These are phyloP conservation scores for Xanthia togata DNA, from an alignment of 2,888 invertebrate species.

Conservation along the genomic window DNA sequence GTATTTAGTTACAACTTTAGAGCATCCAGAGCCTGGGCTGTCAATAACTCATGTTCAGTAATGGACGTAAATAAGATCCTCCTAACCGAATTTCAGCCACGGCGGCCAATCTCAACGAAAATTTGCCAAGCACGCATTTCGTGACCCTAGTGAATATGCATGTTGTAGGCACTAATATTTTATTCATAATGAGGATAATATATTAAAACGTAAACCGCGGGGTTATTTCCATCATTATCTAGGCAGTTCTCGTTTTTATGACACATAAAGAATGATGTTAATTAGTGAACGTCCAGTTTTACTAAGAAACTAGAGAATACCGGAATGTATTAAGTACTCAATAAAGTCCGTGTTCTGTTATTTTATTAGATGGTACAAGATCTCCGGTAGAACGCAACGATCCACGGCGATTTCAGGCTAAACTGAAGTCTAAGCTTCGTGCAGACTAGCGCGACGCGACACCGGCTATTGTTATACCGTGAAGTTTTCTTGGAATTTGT, in stretches of 20 bases:
- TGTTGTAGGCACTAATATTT: constrained; percentile 30
- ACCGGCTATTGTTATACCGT: too few relatives aligned
- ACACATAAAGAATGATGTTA: constrained; percentile 31
- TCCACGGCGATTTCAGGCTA: not conserved
- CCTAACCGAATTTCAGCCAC: not conserved
- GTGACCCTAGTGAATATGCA: constrained; percentile 12
- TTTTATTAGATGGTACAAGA: constrained; percentile 1
- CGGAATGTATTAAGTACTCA: constrained; percentile 8
- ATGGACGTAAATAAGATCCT: not conserved
- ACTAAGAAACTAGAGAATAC: constrained; percentile 12
- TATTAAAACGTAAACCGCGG: constrained; percentile 17
- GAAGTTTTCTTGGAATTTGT: too few relatives aligned
- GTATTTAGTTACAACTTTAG: not conserved
- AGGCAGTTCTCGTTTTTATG: constrained; percentile 33
- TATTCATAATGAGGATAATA: constrained; percentile 33
- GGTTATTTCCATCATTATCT: constrained; percentile 41
- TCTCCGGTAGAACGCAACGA: too few relatives aligned
- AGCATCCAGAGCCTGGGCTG: not conserved
- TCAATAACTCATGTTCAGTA: not conserved
- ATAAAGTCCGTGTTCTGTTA: constrained; percentile 13
- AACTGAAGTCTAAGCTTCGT: not conserved
- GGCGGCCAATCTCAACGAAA: too few relatives aligned
- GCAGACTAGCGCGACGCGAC: too few relatives aligned
- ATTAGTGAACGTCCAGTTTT: constrained; percentile 26
- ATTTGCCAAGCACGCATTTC: not conserved